Evolutionary conservation across 2,113 vertebrate genomes (phyloP).

Genomic region (Narcine bancroftii): DNA sequence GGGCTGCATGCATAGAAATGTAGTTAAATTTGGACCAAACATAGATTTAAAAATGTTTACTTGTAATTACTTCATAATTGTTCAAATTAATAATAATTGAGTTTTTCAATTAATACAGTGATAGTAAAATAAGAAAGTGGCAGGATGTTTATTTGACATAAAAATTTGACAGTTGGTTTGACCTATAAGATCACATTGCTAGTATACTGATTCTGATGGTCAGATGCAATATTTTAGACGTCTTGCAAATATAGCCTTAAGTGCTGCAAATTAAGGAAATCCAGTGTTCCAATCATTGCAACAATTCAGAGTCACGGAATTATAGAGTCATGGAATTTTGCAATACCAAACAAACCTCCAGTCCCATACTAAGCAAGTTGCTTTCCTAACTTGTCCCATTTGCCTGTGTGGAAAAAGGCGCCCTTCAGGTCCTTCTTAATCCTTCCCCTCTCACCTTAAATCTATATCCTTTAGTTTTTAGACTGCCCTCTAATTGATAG

Average conservation of each 20-base stretch:
- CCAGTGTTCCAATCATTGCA: neutral
- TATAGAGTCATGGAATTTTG: no score
- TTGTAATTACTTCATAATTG: neutral
- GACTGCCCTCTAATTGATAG: no score
- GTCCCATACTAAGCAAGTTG: no score
- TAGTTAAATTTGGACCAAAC: neutral
- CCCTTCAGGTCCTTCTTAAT: no score
- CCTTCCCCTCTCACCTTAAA: no score
- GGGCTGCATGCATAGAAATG: no score
- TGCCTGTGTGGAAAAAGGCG: no score
- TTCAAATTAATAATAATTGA: neutral
- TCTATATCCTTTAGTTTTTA: no score
- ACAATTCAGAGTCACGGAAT: neutral
- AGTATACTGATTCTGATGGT: neutral
- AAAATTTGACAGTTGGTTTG: no score
- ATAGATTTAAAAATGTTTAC: neutral
- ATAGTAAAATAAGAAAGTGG: neutral
- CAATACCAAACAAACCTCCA: no score
- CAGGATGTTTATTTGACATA: neutral
- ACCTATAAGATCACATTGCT: neutral
- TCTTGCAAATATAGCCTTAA: neutral
- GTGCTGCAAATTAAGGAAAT: conserved; percentile 13
- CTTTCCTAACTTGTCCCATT: no score
- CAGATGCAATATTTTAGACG: neutral
- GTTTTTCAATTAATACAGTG: neutral